Conservation (phyloP, 2,888 invertebrate species). For the Microchrysa polita region DNA sequence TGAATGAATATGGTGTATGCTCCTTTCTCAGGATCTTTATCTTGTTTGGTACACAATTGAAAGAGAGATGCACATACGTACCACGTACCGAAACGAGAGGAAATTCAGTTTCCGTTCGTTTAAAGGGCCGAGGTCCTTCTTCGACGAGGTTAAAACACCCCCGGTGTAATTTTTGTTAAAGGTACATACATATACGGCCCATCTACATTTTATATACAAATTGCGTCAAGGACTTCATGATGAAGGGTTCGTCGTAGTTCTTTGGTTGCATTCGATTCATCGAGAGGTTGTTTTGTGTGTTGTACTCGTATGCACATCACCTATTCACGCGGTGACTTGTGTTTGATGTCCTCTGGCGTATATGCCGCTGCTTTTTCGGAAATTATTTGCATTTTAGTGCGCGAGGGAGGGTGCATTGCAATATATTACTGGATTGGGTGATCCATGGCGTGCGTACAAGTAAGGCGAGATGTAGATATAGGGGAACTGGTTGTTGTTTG, state of each 20-base stretch:
- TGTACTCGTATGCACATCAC: not conserved
- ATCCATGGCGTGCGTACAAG: too few species aligned
- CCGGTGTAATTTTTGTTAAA: constrained; percentile 46
- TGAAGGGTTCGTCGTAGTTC: constrained; percentile 45
- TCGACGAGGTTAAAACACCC: constrained; percentile 14
- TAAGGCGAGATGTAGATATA: too few species aligned
- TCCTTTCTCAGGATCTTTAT: constrained; percentile 17
- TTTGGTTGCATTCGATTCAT: too few species aligned
- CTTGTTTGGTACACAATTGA: not conserved
- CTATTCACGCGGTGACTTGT: constrained; percentile 42
- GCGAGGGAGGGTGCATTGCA: constrained; percentile 45
- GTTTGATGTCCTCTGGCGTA: not conserved
- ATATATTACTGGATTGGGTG: not conserved
- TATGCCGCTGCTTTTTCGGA: constrained; percentile 24
- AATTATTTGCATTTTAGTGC: constrained; percentile 51
- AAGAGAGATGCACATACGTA: too few species aligned
- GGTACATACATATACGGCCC: constrained; percentile 40
- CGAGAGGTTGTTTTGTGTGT: too few species aligned
- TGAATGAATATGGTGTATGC: not conserved
- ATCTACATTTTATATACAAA: constrained; percentile 33
- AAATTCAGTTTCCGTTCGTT: constrained; percentile 19
- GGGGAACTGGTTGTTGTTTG: too few species aligned
- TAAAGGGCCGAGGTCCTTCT: constrained; percentile 10
- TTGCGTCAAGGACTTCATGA: constrained; percentile 42
- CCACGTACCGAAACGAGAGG: constrained; percentile 4